A percentile compares a stretch with the other conserved stretches of the same genome.
Evolutionary conservation across 2,888 invertebrate genomes (phyloP).

Genomic region (Seira sanloemensis): DNA sequence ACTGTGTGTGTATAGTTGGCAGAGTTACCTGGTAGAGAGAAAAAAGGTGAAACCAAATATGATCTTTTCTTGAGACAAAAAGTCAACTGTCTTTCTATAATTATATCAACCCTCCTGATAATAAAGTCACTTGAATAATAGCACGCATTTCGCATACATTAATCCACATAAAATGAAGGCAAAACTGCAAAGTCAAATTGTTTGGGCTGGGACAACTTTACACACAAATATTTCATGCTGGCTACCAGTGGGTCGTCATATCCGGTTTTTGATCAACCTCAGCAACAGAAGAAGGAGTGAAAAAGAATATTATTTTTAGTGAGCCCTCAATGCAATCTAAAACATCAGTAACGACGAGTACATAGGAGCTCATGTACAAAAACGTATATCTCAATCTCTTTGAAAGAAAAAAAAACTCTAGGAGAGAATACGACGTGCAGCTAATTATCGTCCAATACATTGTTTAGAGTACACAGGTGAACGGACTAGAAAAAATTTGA

Average conservation of each 20-base stretch:
- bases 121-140: neutral
- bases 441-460: neutral
- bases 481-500: neutral
- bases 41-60: neutral
- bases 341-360: no score
- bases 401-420: neutral
- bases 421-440: neutral
- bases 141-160: neutral
- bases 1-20: neutral
- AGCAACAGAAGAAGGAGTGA: no score
- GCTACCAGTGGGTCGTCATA: conserved; percentile 16
- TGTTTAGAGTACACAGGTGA: neutral
- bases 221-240: neutral
- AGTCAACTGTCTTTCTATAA: neutral
- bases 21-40: no score
- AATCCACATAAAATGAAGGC: conserved; percentile 2
- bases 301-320: neutral
- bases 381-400: no score
- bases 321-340: neutral
- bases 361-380: no score
- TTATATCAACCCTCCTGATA: neutral
- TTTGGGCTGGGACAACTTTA: conserved; percentile 1
- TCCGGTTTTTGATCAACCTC: conserved; percentile 9
- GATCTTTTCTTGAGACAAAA: neutral
- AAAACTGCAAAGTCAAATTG: neutral